phyloP scores from a whole-genome alignment of 2,888 invertebrate species.

The Laspeyria flexula region DNA sequence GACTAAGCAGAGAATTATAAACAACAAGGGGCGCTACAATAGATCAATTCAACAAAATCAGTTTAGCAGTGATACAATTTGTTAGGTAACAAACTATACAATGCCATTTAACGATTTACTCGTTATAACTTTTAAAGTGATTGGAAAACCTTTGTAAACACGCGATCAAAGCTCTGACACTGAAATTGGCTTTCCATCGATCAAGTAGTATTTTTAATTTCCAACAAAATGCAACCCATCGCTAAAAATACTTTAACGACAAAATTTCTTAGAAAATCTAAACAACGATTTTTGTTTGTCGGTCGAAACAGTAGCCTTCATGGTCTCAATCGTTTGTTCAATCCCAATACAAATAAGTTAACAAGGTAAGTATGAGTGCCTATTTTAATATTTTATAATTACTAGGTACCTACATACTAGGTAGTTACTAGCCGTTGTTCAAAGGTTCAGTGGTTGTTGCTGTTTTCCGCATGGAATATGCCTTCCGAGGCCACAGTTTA shows the following conservation, averaged over 20 bases:
- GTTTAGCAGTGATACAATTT: background rate
- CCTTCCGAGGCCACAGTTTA: too few relatives aligned
- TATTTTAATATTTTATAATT: too few relatives aligned
- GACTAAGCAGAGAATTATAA: too few relatives aligned
- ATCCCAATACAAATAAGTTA: constrained; percentile 74
- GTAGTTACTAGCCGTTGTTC: too few relatives aligned
- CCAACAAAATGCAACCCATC: too few relatives aligned
- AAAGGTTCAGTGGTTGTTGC: too few relatives aligned
- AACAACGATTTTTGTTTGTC: constrained; percentile 56
- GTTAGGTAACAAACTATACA: background rate
- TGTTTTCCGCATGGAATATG: too few relatives aligned
- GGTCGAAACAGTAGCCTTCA: constrained; percentile 75
- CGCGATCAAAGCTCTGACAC: background rate
- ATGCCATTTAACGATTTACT: background rate
- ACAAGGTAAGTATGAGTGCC: constrained; percentile 75
- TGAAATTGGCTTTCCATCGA: background rate
- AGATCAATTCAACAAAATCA: too few relatives aligned
- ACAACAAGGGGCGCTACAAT: too few relatives aligned
- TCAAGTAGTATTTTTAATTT: constrained; percentile 9
- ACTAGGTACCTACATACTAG: background rate
- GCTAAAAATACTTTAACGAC: too few relatives aligned
- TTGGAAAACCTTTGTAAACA: constrained; percentile 32
- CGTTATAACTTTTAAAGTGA: constrained; percentile 46
- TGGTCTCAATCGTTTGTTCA: constrained; percentile 85
- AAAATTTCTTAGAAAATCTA: constrained; percentile 22